Evolutionary conservation across 2,888 invertebrate species (phyloP), one percentile per base, ranked within the genome.

Genomic region (Limnephilus lunatus): DNA sequence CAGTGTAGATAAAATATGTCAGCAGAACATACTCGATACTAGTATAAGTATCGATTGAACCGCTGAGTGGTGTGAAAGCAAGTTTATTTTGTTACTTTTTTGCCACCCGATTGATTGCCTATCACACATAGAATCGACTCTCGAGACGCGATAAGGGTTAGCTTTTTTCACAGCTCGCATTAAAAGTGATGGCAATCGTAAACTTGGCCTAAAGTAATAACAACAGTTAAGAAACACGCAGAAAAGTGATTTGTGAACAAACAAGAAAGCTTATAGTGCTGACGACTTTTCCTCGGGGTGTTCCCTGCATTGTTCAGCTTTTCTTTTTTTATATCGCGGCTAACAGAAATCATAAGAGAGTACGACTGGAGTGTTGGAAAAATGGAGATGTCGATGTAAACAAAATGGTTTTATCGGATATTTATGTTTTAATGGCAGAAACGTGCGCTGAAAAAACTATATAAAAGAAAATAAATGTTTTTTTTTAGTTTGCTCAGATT

Each of bases 191-290:
- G 90, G 83, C 90, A 83, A 68, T 68, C 82, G 53, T 90, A 85
- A 90, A 83, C 48, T 90, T 48, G n/a, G 90, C 82, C 48, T 90
- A 35, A 83, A 53, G 83, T 83, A n/a, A 83, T 85, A 85, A 53
- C 90, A 53, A 68, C 35, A 44, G 68, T 83, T 90, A 90, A 90
- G 83, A 53, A 90, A 85, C 90, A 90, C 90, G 90, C 83, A 90
- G 85, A 90, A 90, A 48, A 90, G 90, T 90, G 83, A 90, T 90
- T 90, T 90, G 85, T 85, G 44, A 90, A 90, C 90, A 90, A 83
- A 90, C 90, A 85, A 90, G 90, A 90, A 90, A 31, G 90, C 83
- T 85, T 85, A 85, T 68, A 90, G 83, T 83, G 83, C 85, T 88
- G 88, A 68, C 89, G 89, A 89, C 81, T 89, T 81, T 32, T 81